A percentile compares a stretch with the other conserved stretches of the same genome.
These are phyloP conservation scores for Drosophila neonasuta DNA, from an alignment of 2,888 invertebrate genomes.

Conservation along the genomic window DNA sequence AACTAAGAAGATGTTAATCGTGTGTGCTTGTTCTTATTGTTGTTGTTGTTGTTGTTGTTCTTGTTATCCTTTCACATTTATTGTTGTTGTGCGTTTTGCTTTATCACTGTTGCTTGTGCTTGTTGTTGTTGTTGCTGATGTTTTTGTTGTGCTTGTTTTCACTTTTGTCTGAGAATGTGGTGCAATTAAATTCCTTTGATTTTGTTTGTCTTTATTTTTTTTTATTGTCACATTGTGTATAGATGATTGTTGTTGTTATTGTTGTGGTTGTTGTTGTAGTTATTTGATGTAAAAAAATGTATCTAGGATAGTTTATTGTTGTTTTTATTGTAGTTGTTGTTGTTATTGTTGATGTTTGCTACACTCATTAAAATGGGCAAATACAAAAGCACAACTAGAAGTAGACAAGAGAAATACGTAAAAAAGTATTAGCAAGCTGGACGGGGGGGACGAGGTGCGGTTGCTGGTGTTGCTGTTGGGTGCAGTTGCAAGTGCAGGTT, in stretches of 20 bases:
- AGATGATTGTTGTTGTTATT: conserved; percentile 50
- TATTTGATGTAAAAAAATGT: conserved; percentile 58
- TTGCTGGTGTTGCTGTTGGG: conserved; percentile 10
- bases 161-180: conserved; percentile 41
- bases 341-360: conserved; percentile 59
- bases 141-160: conserved; percentile 8
- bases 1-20: conserved; percentile 40
- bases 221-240: conserved; percentile 76
- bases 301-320: conserved; percentile 37
- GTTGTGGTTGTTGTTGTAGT: conserved; percentile 36
- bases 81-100: conserved; percentile 41
- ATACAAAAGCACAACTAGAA: conserved; percentile 75
- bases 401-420: conserved; percentile 72
- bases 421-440: conserved; percentile 72
- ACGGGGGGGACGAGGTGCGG: conserved; percentile 25
- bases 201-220: conserved; percentile 33
- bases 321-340: conserved; percentile 36
- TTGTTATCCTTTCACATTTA: conserved; percentile 25
- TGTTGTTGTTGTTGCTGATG: conserved; percentile 20
- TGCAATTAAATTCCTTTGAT: conserved; percentile 62
- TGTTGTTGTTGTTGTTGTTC: conserved; percentile 38
- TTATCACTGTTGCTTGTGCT: conserved; percentile 27
- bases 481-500: conserved; percentile 22
- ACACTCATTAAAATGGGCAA: conserved; percentile 75
- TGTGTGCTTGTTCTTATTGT: conserved; percentile 29